Base-by-base conservation (phyloP, 2,113 vertebrate genomes). In the Ginglymostoma cirratum region DNA sequence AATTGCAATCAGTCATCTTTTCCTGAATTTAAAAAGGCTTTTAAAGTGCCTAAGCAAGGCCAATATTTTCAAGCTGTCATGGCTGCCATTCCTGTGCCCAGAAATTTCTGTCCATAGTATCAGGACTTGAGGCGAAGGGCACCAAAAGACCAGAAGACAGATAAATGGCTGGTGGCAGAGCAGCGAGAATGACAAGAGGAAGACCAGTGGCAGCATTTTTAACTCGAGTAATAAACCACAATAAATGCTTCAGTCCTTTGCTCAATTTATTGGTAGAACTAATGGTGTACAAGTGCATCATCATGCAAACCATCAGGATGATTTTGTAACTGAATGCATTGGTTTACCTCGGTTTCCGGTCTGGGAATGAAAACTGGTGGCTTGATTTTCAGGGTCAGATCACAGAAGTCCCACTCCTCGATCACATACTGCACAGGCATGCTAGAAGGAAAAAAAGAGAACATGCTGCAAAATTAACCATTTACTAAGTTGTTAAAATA, bases 381-480 rank as follows among this genome's bases (percentile, higher is more conserved):
- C 96, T 96, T 98, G 98, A 99, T 99, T 97, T 98, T 98, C 96
- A 99, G 97, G 0, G 97, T 99, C 96, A 99, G 97, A 70, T 99
- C 98, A 96, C 97, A 97, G 96, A 99, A 99, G 97, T 99, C 99
- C 99, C 99, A 99, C 97, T 99, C 99, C 66, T 98, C 98, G 66
- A 99, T 98, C 95, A 99, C 97, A 83, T 99, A 99, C 96, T 99
- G 99, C 96, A 99, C 98, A 0, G 99, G 99, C 98, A 99, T 98
- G 96, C 99, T 99, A 96, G 12, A 19, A 23, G 55, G 55, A 72
- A 96, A 83, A 89, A 52, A 95, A 96, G 23, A 70, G 10, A 83
- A 96, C 72, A 72, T 1, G 38, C 69, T 95, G 66, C 42, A 70
- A 30, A 45, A 69, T 14, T 30, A 34, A 61, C 27, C 23, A 93